Evolutionary conservation across 1,140 invertebrate genomes (phyloP).

Genomic region (Kradibia gibbosae): DNA sequence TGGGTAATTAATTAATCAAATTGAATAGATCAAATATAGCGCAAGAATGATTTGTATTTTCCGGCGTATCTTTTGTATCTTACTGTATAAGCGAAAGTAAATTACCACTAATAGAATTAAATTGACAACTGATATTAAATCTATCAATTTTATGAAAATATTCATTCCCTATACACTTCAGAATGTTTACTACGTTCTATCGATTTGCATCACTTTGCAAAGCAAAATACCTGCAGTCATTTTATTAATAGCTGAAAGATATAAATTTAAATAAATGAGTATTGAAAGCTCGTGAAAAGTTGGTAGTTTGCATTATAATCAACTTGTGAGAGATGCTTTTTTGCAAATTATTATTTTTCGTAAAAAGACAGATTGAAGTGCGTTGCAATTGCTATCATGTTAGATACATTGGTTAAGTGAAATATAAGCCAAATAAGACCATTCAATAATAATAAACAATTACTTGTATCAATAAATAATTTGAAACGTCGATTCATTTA

Average conservation of each 20-base stretch:
- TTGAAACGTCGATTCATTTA: background rate
- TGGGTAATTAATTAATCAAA: background rate
- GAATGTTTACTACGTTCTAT: background rate
- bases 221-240: conserved; percentile 24
- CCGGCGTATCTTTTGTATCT: background rate
- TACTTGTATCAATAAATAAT: background rate
- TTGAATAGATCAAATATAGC: background rate
- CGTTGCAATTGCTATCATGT: too few species aligned
- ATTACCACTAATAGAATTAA: background rate
- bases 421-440: background rate
- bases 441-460: background rate
- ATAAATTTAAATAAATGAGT: conserved; percentile 20
- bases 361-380: background rate
- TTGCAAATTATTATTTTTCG: conserved; percentile 13
- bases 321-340: background rate
- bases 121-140: conserved; percentile 15
- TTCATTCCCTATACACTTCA: too few species aligned
- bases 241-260: conserved; percentile 17
- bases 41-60: background rate
- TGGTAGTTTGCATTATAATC: conserved; percentile 6
- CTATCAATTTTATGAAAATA: background rate
- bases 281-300: background rate
- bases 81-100: too few species aligned
- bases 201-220: conserved; percentile 18
- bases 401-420: too few species aligned